A percentile compares a stretch with the other conserved stretches of the same genome.
These are phyloP conservation scores for Genyomyrus donnyi DNA, from an alignment of 2,113 vertebrate genomes.

Conservation along the genomic window DNA sequence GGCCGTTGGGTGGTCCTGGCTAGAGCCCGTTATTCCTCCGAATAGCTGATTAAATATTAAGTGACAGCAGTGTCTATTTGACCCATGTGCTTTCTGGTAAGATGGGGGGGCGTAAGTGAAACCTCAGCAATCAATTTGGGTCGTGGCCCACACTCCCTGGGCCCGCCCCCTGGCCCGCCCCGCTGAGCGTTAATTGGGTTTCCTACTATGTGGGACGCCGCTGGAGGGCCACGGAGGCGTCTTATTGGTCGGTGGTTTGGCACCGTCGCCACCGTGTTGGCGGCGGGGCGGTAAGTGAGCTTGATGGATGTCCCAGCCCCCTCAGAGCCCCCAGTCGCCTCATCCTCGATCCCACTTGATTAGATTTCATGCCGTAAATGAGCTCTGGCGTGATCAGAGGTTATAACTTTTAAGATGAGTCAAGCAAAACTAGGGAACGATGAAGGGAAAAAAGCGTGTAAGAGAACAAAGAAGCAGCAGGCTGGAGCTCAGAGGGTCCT, in stretches of 20 bases:
- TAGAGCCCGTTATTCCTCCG: slow-evolving; percentile 52
- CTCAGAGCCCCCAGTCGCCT: background rate
- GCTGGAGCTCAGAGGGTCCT: background rate
- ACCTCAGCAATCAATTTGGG: slow-evolving; percentile 9
- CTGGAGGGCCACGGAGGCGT: background rate
- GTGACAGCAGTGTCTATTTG: slow-evolving; percentile 53
- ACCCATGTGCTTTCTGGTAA: slow-evolving; percentile 56
- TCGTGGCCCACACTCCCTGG: background rate
- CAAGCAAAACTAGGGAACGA: background rate
- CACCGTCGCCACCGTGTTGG: background rate
- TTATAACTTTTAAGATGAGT: slow-evolving; percentile 8
- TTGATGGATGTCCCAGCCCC: background rate
- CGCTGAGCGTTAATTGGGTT: background rate
- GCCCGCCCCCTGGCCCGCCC: background rate
- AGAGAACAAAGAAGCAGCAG: background rate
- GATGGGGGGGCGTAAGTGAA: slow-evolving; percentile 33
- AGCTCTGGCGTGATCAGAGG: slow-evolving; percentile 12
- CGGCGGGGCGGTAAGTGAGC: background rate
- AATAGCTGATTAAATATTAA: slow-evolving; percentile 63
- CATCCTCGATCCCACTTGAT: background rate
- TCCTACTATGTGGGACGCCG: background rate
- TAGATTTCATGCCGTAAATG: slow-evolving; percentile 6
- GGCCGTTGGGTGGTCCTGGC: background rate
- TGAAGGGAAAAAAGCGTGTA: background rate
- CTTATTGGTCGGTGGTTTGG: background rate